Evolutionary conservation across 1,140 invertebrate genomes (phyloP).

Genomic region (Charaxes varanes): DNA sequence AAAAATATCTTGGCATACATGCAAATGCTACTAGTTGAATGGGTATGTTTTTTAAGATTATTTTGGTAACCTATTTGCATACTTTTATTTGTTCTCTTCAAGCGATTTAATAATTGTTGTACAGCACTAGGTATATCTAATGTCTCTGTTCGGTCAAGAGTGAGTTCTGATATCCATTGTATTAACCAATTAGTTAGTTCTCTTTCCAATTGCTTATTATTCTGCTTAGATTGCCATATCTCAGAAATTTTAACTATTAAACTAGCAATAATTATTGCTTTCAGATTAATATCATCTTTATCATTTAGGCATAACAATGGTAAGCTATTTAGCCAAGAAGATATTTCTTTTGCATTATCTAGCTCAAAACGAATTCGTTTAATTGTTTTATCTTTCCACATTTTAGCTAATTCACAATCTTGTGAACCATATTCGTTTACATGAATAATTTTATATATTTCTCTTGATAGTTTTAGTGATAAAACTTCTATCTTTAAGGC

Average conservation of each 20-base stretch:
- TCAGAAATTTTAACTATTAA: conserved; percentile 20
- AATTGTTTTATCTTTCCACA: conserved; percentile 17
- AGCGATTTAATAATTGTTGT: conserved; percentile 31
- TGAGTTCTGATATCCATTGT: conserved; percentile 29
- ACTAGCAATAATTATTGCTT: too few relatives aligned
- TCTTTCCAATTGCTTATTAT: conserved; percentile 7
- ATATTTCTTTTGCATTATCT: conserved; percentile 31
- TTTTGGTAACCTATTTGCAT: conserved; percentile 1
- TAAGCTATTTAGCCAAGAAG: conserved; percentile 36
- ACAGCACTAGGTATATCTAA: conserved; percentile 23
- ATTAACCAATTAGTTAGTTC: conserved; percentile 23
- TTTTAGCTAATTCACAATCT: too few relatives aligned
- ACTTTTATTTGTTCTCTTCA: conserved; percentile 19
- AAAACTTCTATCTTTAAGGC: conserved; percentile 30
- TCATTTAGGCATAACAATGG: conserved; percentile 22
- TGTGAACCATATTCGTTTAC: too few relatives aligned
- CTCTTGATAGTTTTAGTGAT: conserved; percentile 23
- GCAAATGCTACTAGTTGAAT: conserved; percentile 6
- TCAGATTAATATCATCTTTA: too few relatives aligned
- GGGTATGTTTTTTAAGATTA: conserved; percentile 1
- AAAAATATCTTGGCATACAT: conserved; percentile 10
- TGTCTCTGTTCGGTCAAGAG: conserved; percentile 26
- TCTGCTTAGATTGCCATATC: conserved; percentile 8
- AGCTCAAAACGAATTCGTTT: conserved; percentile 24
- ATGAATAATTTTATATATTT: conserved; percentile 25